A percentile compares a stretch with the other conserved stretches of the same genome.
These are phyloP conservation scores for Metopolophium dirhodum DNA, from an alignment of 1,140 invertebrate species.

Conservation along the genomic window DNA sequence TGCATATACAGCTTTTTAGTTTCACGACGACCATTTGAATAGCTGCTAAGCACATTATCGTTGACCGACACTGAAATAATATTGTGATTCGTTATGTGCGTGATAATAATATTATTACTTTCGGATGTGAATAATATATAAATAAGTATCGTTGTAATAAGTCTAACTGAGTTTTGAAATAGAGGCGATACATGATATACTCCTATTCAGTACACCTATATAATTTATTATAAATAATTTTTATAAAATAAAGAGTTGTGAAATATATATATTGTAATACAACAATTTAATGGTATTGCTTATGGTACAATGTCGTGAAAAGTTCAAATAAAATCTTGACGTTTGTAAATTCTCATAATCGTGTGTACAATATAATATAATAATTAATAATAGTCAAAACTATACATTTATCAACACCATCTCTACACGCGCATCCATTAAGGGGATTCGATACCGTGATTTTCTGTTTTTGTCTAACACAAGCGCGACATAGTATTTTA, in stretches of 20 bases:
- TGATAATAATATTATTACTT: background rate
- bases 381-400: too few species aligned
- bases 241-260: background rate
- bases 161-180: background rate
- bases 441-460: too few species aligned
- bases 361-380: background rate
- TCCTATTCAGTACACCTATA: background rate
- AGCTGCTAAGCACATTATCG: background rate
- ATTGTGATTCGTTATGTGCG: background rate
- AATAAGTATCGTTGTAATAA: background rate
- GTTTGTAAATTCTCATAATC: background rate
- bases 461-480: too few species aligned
- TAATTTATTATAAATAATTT: background rate
- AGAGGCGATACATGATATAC: background rate
- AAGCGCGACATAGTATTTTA: too few species aligned
- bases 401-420: background rate
- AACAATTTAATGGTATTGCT: background rate
- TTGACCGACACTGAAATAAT: background rate
- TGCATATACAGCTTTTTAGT: background rate
- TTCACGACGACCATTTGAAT: background rate
- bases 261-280: background rate
- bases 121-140: background rate
- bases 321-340: background rate
- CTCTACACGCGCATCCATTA: background rate
- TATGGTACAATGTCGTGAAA: background rate